phyloP scores from a whole-genome alignment of 2,113 vertebrate species.

The Anolis carolinensis region DNA sequence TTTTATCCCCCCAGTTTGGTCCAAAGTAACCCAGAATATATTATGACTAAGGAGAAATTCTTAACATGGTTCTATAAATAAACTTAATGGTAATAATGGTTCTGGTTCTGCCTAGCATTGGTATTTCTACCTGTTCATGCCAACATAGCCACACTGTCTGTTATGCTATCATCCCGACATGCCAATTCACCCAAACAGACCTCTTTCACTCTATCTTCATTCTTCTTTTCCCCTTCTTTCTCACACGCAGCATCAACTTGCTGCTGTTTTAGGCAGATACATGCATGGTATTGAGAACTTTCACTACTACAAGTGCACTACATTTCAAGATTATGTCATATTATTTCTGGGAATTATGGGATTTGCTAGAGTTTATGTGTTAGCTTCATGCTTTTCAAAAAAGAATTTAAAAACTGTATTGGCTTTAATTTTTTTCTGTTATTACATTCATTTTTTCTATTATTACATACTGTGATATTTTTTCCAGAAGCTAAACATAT shows the following conservation, averaged over 20 bases:
- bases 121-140: not conserved
- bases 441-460: not conserved
- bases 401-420: not conserved
- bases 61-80: no score
- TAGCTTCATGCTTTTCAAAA: conserved; percentile 50
- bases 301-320: conserved; percentile 54
- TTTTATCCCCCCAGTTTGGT: no score
- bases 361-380: conserved; percentile 20
- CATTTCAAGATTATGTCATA: conserved; percentile 37
- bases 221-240: no score
- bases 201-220: not conserved
- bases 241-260: no score
- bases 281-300: conserved; percentile 1
- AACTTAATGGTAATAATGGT: no score
- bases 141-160: not conserved
- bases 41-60: no score
- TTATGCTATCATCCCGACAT: not conserved
- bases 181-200: not conserved
- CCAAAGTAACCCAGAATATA: no score
- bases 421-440: conserved; percentile 4
- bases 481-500: conserved; percentile 30
- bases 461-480: conserved; percentile 23
- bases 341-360: conserved; percentile 38
- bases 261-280: no score
- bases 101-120: no score